A percentile compares a stretch with the other conserved stretches of the same genome.
Evolutionary conservation across 2,113 vertebrate species (phyloP).

Genomic region (Saguinus imperator): DNA sequence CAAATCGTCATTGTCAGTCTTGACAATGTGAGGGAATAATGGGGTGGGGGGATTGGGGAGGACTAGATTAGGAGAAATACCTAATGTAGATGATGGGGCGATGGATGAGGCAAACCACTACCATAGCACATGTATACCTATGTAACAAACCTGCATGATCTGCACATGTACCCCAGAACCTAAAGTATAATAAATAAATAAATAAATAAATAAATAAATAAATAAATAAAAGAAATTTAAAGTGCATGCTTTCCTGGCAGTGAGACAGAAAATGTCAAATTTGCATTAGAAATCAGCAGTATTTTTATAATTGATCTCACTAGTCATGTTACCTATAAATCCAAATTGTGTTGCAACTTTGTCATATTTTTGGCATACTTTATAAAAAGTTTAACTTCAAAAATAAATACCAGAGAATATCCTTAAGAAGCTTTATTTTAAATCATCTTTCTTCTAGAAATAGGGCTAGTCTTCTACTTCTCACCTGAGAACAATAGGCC

Average conservation of each 20-base stretch:
- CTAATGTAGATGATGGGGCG: no score
- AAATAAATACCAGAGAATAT: background rate
- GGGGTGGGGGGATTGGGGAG: no score
- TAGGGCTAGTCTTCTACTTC: background rate
- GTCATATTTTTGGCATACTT: background rate
- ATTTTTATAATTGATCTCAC: constrained; percentile 36
- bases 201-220: no score
- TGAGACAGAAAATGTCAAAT: constrained; percentile 48
- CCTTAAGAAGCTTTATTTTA: background rate
- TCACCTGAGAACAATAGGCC: background rate
- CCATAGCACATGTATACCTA: no score
- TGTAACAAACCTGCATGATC: no score
- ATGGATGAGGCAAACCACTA: no score
- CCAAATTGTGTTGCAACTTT: constrained; percentile 10
- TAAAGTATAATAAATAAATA: no score
- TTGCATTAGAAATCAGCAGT: constrained; percentile 14
- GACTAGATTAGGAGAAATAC: no score
- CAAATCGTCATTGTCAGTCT: constrained; percentile 32
- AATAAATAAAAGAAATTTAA: background rate
- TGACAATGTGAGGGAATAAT: background rate
- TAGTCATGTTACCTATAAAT: constrained; percentile 33
- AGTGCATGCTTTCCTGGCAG: background rate
- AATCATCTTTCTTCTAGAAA: background rate
- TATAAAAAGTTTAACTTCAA: background rate
- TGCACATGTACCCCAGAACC: no score